Evolutionary conservation across 2,113 vertebrate genomes (phyloP).

Genomic region (Dipodomys ordii): DNA sequence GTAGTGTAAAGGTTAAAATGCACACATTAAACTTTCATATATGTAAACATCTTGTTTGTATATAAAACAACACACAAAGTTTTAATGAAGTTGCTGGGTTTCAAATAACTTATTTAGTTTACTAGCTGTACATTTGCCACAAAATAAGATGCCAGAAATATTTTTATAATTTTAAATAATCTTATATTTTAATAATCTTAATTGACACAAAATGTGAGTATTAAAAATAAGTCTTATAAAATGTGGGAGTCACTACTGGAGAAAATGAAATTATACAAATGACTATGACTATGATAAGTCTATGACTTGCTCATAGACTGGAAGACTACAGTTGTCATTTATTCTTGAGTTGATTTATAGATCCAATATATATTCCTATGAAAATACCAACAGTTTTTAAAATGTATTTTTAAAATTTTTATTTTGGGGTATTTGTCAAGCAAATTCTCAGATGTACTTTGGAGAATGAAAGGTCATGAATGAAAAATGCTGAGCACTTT

Average conservation of each 20-base stretch:
- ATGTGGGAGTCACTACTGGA: neutral
- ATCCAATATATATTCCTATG: neutral
- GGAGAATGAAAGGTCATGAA: neutral
- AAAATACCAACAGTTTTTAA: slow-evolving; percentile 32
- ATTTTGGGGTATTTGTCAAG: neutral
- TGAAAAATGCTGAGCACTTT: neutral
- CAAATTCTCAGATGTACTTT: neutral
- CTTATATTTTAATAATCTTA: too few relatives aligned
- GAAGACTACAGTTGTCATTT: neutral
- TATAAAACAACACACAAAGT: neutral
- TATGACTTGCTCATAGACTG: neutral
- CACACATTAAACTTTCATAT: neutral
- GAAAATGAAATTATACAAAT: slow-evolving; percentile 30
- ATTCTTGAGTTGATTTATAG: neutral
- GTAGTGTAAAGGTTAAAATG: slow-evolving; percentile 1
- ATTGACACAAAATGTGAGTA: neutral
- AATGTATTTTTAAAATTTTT: neutral
- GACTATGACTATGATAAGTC: too few relatives aligned
- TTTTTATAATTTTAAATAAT: too few relatives aligned
- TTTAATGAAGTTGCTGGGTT: neutral
- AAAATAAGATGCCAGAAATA: neutral
- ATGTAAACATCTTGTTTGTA: neutral
- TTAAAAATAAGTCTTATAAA: neutral
- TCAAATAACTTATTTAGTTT: slow-evolving; percentile 18
- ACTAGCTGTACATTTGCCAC: neutral